Evolutionary conservation across 2,797 vertebrate genomes (phyloP).

Genomic region (Hydrolagus colliei): DNA sequence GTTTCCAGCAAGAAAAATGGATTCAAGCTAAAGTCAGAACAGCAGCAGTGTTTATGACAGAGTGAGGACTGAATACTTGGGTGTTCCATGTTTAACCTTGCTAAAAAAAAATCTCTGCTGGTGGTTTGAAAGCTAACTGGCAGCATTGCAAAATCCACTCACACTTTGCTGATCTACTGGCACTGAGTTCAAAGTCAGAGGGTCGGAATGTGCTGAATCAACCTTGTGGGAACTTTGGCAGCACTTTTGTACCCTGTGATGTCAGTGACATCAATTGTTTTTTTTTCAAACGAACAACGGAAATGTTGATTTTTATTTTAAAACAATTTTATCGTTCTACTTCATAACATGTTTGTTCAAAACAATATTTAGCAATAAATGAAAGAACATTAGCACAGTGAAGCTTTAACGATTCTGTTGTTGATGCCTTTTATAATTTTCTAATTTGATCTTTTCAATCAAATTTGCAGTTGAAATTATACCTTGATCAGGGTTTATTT

Average conservation of each 20-base stretch:
- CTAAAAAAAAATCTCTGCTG: neutral
- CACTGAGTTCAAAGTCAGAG: neutral
- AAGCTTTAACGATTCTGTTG: too few relatives aligned
- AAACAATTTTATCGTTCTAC: neutral
- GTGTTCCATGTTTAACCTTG: neutral
- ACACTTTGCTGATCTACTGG: slow-evolving; percentile 5
- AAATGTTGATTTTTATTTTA: neutral
- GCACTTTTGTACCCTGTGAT: neutral
- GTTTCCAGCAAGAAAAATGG: neutral
- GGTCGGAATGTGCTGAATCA: neutral
- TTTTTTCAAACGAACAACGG: neutral
- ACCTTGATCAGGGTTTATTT: too few relatives aligned
- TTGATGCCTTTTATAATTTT: too few relatives aligned
- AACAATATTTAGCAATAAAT: neutral
- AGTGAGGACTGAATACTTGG: neutral
- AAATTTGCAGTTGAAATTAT: too few relatives aligned
- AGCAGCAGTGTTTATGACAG: neutral
- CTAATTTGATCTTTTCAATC: too few relatives aligned
- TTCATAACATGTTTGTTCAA: neutral
- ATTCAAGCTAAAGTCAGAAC: slow-evolving; percentile 14
- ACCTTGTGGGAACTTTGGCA: neutral
- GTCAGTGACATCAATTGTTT: neutral
- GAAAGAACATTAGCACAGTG: too few relatives aligned
- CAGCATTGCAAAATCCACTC: neutral
- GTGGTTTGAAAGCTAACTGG: neutral